phyloP scores from a whole-genome alignment of 2,797 vertebrate genomes.

The Mallotus villosus region DNA sequence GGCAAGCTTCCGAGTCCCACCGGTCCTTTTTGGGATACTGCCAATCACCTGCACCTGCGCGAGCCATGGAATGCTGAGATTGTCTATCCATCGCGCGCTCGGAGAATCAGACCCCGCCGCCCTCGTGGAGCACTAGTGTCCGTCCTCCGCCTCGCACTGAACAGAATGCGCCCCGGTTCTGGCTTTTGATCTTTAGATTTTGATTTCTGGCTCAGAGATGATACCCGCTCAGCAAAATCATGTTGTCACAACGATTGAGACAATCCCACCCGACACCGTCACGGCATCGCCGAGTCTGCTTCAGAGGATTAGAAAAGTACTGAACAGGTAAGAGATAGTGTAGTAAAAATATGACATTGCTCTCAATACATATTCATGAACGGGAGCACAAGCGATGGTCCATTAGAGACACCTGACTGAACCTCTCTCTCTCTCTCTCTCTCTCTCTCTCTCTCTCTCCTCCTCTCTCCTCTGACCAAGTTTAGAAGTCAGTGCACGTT shows the following conservation, averaged over 20 bases:
- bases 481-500: constrained; percentile 44
- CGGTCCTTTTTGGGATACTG: constrained; percentile 25
- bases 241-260: constrained; percentile 88
- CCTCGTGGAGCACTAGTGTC: constrained; percentile 44
- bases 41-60: constrained; percentile 26
- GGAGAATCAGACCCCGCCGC: constrained; percentile 36
- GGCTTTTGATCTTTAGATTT: constrained; percentile 54
- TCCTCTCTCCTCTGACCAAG: constrained; percentile 22
- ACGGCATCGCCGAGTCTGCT: constrained; percentile 76
- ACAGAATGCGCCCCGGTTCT: constrained; percentile 75
- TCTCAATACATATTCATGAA: no score
- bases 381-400: no score
- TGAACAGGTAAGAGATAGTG: constrained; percentile 82
- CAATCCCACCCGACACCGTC: constrained; percentile 79
- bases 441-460: constrained; percentile 9
- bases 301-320: constrained; percentile 84
- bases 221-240: constrained; percentile 84
- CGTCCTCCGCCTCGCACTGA: constrained; percentile 47
- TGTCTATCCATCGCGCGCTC: constrained; percentile 18
- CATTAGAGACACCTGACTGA: no score
- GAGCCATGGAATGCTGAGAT: constrained; percentile 48
- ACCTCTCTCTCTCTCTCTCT: constrained; percentile 2
- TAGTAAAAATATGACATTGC: background rate
- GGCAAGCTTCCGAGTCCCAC: background rate
- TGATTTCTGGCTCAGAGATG: constrained; percentile 65